Percentiles rank a stretch among this genome's conserved stretches.
These are phyloP conservation scores for Protaetia brevitarsis DNA, from an alignment of 1,140 invertebrate species.

Conservation along the genomic window DNA sequence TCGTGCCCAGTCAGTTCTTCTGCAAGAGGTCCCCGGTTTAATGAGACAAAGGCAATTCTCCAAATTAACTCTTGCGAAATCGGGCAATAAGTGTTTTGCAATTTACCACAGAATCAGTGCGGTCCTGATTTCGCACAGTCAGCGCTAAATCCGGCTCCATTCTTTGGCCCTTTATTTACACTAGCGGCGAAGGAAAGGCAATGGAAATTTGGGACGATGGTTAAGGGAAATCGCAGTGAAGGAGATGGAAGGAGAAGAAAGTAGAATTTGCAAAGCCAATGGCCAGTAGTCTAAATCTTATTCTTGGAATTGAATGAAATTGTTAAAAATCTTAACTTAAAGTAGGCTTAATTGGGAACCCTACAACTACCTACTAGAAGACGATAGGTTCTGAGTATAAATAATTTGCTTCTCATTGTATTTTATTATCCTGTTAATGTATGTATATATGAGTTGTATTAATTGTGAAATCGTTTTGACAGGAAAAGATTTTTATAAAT, in stretches of 20 bases:
- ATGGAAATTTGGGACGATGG: neutral
- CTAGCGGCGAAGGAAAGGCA: conserved; percentile 8
- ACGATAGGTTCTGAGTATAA: neutral
- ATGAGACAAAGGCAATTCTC: conserved; percentile 18
- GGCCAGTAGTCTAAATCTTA: neutral
- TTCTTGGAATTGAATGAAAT: neutral
- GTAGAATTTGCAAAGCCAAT: neutral
- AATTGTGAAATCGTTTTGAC: too few species aligned
- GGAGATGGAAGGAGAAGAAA: neutral
- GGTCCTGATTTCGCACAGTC: neutral
- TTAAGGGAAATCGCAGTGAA: neutral
- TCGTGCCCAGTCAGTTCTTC: conserved; percentile 7
- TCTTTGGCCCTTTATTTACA: conserved; percentile 8
- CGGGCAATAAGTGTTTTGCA: conserved; percentile 24
- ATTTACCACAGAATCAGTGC: conserved; percentile 11
- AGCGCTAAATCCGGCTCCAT: neutral
- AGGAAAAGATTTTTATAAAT: too few species aligned
- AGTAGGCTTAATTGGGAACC: too few species aligned
- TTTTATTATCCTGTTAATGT: too few species aligned
- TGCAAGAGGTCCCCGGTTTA: neutral
- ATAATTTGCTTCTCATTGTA: too few species aligned
- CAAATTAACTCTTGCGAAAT: conserved; percentile 21
- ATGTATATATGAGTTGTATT: too few species aligned
- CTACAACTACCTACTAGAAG: too few species aligned
- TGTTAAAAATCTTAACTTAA: too few species aligned